Percentiles rank a stretch among this genome's conserved stretches.
phyloP scores from a whole-genome alignment of 2,888 invertebrate genomes.

The Phorcus lineatus region DNA sequence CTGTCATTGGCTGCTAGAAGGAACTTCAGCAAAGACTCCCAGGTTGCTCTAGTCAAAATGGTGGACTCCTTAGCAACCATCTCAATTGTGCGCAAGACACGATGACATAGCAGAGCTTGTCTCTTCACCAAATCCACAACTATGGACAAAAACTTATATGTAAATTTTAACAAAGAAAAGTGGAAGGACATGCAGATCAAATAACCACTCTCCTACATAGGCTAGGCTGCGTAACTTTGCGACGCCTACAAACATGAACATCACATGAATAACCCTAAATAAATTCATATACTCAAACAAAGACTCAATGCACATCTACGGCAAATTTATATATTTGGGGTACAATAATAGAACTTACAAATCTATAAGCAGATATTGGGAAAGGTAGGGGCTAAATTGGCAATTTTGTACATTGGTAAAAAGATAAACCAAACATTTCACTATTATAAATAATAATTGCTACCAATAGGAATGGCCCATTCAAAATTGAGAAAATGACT shows the following conservation, averaged over 20 bases:
- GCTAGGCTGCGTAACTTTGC: too few species aligned
- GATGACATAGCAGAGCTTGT: conserved; percentile 84
- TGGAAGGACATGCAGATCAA: too few species aligned
- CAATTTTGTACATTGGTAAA: too few species aligned
- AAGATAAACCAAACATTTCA: too few species aligned
- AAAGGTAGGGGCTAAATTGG: too few species aligned
- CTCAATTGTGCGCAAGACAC: conserved; percentile 71
- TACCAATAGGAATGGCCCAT: too few species aligned
- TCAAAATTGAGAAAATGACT: too few species aligned
- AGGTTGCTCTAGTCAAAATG: conserved; percentile 88
- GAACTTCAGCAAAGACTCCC: conserved; percentile 92
- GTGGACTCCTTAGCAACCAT: conserved; percentile 85
- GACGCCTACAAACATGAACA: background rate
- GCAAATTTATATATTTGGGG: too few species aligned
- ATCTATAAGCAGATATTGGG: too few species aligned
- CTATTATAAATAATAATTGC: too few species aligned
- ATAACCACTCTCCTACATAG: too few species aligned
- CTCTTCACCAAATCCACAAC: conserved; percentile 85
- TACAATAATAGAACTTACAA: background rate
- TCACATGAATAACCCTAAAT: background rate
- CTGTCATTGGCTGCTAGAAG: conserved; percentile 93
- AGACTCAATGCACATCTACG: too few species aligned
- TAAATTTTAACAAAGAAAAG: background rate
- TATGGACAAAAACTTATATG: conserved; percentile 35
- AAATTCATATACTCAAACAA: background rate